Evolutionary conservation across 2,888 invertebrate genomes (phyloP).

Genomic region (Timema podura): DNA sequence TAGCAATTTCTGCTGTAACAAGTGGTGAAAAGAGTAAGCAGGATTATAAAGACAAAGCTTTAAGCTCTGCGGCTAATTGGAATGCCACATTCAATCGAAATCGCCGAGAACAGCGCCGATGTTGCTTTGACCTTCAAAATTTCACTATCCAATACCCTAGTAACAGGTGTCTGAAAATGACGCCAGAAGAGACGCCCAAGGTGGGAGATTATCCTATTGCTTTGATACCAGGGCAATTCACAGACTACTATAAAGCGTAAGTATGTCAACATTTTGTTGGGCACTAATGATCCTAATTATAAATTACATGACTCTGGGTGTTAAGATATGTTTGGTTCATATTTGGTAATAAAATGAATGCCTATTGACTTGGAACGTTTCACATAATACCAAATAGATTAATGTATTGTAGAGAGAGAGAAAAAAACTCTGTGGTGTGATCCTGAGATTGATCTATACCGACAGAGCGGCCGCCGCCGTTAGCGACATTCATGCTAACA

Average conservation of each 20-base stretch:
- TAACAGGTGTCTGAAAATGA: constrained; percentile 39
- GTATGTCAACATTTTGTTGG: constrained; percentile 27
- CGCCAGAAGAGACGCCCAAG: constrained; percentile 48
- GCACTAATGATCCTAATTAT: background rate
- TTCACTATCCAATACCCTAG: constrained; percentile 75
- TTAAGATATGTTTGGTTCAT: background rate
- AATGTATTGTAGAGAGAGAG: no score
- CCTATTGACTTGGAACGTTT: no score
- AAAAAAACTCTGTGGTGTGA: no score
- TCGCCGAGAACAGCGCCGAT: constrained; percentile 71
- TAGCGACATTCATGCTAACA: no score
- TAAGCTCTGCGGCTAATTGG: constrained; percentile 83
- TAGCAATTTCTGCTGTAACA: constrained; percentile 29
- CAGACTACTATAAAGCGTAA: constrained; percentile 73
- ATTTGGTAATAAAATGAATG: no score
- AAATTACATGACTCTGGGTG: background rate
- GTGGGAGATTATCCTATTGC: constrained; percentile 83
- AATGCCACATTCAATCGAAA: constrained; percentile 78
- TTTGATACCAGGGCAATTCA: constrained; percentile 94
- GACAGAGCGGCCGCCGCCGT: no score
- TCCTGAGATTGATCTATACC: no score
- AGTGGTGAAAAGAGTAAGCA: constrained; percentile 35
- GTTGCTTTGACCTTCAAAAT: constrained; percentile 90
- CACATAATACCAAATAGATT: no score
- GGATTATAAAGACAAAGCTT: constrained; percentile 75